Evolutionary conservation across 2,113 vertebrate genomes (phyloP), one percentile per base, ranked within the genome.

Genomic region (Brachyhypopomus gauderio): DNA sequence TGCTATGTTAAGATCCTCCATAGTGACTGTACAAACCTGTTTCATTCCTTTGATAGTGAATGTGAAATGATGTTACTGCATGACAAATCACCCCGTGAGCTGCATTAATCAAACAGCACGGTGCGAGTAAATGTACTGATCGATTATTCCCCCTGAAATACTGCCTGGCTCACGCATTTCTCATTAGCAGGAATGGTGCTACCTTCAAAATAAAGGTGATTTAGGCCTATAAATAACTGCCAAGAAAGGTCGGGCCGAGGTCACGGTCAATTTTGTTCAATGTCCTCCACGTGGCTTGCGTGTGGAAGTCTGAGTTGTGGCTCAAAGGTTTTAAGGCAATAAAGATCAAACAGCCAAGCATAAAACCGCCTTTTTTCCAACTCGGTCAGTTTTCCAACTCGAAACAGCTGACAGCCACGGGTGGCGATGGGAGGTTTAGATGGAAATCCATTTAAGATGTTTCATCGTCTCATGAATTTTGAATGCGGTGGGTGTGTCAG

Each of bases 381-480:
- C n/a, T n/a, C n/a, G n/a, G n/a, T n/a, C n/a, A n/a, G n/a, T n/a
- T n/a, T n/a, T 7, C 48, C 17, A n/a, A n/a, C n/a, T 67, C 79
- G 11, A 67, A 74, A 66, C 36, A 0, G 30, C 45, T 80, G 71
- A 74, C 78, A 74, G 70, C 36, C 59, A 4, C 62, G 27, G 59
- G n/a, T 45, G 74, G 45, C 41, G 36, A 41, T 59, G 56, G 62
- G 79, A n/a, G 16, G 34, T 52, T 66, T 81, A n/a, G 14, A 67
- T 75, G 38, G 27, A 58, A 67, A 74, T 75, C 72, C 60, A 80
- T 74, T 66, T 34, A 63, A 52, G n/a, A 58, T 67, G 66, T 75
- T 52, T n/a, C 16, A 67, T 67, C 72, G 45, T 67, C 17, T 75
- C 48, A 22, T 81, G 72, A 74, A 80, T 74, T 64, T 64, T 80